These are phyloP conservation scores for Umimayanthus kanabou DNA, from an alignment of 92 coral and sea anemone genomes.

Conservation along the genomic window DNA sequence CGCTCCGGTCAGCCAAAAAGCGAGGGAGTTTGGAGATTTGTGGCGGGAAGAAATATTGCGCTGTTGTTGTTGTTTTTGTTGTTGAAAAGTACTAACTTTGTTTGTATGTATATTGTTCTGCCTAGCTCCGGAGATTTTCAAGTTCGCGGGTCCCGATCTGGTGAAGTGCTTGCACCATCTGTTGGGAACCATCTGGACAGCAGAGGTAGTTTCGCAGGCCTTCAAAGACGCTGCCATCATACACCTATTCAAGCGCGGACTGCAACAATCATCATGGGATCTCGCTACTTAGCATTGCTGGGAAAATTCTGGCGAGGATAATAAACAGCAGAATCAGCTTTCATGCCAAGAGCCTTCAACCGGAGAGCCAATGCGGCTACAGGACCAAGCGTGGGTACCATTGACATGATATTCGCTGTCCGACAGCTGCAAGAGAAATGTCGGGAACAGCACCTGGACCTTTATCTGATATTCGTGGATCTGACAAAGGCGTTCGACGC, in stretches of 20 bases:
- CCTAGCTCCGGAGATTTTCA: slow-evolving; percentile 25
- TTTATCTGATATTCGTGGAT: slow-evolving; percentile 33
- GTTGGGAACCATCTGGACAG: neutral
- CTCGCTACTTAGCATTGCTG: slow-evolving; percentile 11
- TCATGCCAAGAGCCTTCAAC: neutral
- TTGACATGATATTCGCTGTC: slow-evolving; percentile 37
- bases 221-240: slow-evolving; percentile 4
- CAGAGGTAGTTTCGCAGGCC: neutral
- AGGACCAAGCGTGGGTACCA: slow-evolving; percentile 22
- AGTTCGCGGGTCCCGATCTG: neutral
- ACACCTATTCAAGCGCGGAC: neutral
- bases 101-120: no score
- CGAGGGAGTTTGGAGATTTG: no score
- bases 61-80: no score
- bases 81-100: no score
- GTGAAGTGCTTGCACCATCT: no score
- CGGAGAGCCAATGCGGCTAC: no score
- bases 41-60: no score
- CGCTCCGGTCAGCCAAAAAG: no score
- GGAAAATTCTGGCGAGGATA: no score
- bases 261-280: slow-evolving; percentile 46
- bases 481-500: slow-evolving; percentile 47
- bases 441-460: slow-evolving; percentile 27
- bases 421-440: no score
- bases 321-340: neutral